Conservation (phyloP, 1,140 invertebrate species). For the Galleria mellonella region DNA sequence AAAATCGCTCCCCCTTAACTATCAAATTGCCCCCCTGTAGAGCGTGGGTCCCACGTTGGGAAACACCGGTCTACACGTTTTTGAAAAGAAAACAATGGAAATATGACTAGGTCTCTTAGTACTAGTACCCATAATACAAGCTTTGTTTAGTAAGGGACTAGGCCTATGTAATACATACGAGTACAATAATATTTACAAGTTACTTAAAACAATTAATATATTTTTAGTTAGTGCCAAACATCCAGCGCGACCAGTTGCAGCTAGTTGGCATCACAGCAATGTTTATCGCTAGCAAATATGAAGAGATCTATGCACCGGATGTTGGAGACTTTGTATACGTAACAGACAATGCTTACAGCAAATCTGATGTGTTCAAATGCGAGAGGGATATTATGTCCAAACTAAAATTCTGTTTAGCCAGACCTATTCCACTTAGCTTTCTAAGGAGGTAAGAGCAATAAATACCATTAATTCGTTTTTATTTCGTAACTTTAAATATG, state of each 20-base stretch:
- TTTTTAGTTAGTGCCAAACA: conserved; percentile 50
- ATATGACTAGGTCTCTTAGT: too few relatives aligned
- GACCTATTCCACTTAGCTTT: conserved; percentile 92
- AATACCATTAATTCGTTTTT: too few relatives aligned
- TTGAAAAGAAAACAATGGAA: too few relatives aligned
- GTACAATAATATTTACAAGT: neutral
- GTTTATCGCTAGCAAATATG: conserved; percentile 96
- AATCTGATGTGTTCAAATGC: conserved; percentile 87
- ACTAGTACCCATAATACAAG: too few relatives aligned
- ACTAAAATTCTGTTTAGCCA: conserved; percentile 88
- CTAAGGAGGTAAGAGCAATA: conserved; percentile 79
- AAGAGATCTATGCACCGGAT: conserved; percentile 94
- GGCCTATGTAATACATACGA: too few relatives aligned
- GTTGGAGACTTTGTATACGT: conserved; percentile 94
- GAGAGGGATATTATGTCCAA: conserved; percentile 85
- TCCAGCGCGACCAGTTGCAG: conserved; percentile 85
- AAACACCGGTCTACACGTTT: too few relatives aligned
- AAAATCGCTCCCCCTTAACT: too few relatives aligned
- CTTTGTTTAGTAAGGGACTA: too few relatives aligned
- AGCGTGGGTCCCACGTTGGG: too few relatives aligned
- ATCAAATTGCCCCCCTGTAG: too few relatives aligned
- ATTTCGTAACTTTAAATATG: too few relatives aligned
- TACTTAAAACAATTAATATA: neutral
- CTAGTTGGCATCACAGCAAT: conserved; percentile 93
- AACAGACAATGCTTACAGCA: conserved; percentile 91